Evolutionary conservation across 1,140 invertebrate genomes (phyloP), one percentile per base, ranked within the genome.

Genomic region (Ceratosolen fusciceps): DNA sequence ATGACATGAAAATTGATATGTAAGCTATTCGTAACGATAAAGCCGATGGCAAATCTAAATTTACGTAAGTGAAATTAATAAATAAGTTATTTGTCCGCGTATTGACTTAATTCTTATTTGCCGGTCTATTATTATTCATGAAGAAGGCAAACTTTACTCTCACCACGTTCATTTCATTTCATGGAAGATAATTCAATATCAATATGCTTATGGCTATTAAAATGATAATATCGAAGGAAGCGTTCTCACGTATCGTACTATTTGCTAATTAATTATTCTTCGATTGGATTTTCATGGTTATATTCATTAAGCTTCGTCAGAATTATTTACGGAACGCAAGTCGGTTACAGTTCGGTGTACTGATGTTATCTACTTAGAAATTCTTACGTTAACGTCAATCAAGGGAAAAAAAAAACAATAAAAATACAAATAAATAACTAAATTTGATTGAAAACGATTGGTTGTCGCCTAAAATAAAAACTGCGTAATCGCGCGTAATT

Each of bases 1-100:
- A 72, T 16, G 74, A 73, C 21, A 67, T 31, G 19, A 81, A 77
- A 39, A 81, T 47, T 3, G 80, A 81, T 24, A 77, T 12, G 49
- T 76, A 77, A 31, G 75, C 79, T 37, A 80, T 78, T 60, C 81
- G 78, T 49, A 74, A 47, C 2, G 71, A 74, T 56, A 70, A 10
- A 54, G 60, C 56, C 56, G 47, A 47, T 14, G 77, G 72, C 39
- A 79, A 79, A n/a, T 68, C 77, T 79, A 68, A 65, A 75, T 49
- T 12, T 24, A 31, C 24, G 24, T 54, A 26, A 31, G 1, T 7
- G 21, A 2, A 43, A 19, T 74, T 39, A 54, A 56, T 37, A 24
- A 56, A 47, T 47, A 8, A 37, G 14, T 21, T 67, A 67, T 39
- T 43, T 43, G 10, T 2, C 12, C 47, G 2, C 1, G 2, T 24